These are phyloP conservation scores for Apis dorsata DNA, from an alignment of 1,140 invertebrate genomes.

Conservation along the genomic window DNA sequence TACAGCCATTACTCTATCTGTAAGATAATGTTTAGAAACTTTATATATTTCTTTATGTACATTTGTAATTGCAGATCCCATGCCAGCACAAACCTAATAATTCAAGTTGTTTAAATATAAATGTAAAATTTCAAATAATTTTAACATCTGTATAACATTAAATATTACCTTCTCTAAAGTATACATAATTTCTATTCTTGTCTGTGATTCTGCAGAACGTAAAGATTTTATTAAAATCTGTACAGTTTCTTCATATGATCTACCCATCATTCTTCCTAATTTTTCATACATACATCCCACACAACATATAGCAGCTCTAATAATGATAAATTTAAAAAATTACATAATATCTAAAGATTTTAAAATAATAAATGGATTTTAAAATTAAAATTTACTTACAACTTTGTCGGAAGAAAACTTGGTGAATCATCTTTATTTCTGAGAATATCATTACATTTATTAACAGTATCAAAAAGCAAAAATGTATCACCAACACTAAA, in stretches of 20 bases:
- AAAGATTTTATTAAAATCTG: constrained; percentile 94
- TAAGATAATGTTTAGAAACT: constrained; percentile 90
- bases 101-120: constrained; percentile 16
- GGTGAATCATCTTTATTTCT: constrained; percentile 99
- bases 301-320: constrained; percentile 97
- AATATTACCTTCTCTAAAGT: constrained; percentile 92
- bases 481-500: constrained; percentile 99
- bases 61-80: constrained; percentile 92
- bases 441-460: constrained; percentile 98
- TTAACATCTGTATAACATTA: not conserved
- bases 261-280: constrained; percentile 98
- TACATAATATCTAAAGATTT: not conserved
- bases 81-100: constrained; percentile 87
- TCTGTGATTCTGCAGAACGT: constrained; percentile 97
- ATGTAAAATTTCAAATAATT: constrained; percentile 34
- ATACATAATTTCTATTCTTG: constrained; percentile 97
- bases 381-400: constrained; percentile 87
- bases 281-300: constrained; percentile 99
- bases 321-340: constrained; percentile 14
- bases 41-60: constrained; percentile 97
- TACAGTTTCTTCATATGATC: constrained; percentile 98
- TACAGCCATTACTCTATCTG: constrained; percentile 95
- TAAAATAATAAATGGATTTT: not conserved
- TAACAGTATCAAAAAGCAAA: constrained; percentile 97
- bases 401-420: constrained; percentile 93